Base-by-base conservation (phyloP, 1,140 invertebrate genomes). In the Habropoda laboriosa region DNA sequence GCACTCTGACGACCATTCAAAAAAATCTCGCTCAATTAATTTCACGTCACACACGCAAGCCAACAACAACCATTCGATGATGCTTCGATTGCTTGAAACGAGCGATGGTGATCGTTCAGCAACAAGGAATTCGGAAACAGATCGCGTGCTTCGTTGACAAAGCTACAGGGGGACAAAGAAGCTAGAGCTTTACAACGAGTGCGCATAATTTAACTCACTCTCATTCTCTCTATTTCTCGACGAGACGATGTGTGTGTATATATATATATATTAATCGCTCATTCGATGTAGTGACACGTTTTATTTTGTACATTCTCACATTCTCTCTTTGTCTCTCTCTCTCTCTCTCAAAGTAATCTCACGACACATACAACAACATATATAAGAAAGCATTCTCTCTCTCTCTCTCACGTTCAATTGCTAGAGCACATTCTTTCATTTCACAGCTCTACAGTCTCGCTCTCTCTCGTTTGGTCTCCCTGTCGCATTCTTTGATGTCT, bases 121-220 rank as follows among this genome's bases (percentile, higher is more conserved):
- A 67, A 74, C n/a, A n/a, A n/a, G n/a, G 71, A 66, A 83, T 73
- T 53, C 42, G 67, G 61, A 68, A 70, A 80, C 57, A 72, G 73
- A 24, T 27, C 18, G 55, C 78, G 51, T 42, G 57, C 77, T 47
- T 85, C 82, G 66, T 83, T 83, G 64, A 71, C 18, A 79, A 66
- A 83, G 66, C 83, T 85, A 61, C 35, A 42, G 32, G 5, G 16
- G 35, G 27, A 42, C 18, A 47, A 70, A 68, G 35, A 70, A 70
- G 66, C 64, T 77, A 70, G 42, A 75, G 71, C 78, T 74, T 84
- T 80, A 53, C 82, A 75, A 83, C 82, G 66, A 76, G 66, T 80
- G 42, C 32, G 53, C 63, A 66, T 63, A 64, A 63, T 60, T 51
- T 21, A 35, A 55, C 77, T 63, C n/a, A n/a, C n/a, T n/a, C n/a